Base-by-base conservation (phyloP, 2,888 invertebrate genomes). In the Orgyia antiqua region DNA sequence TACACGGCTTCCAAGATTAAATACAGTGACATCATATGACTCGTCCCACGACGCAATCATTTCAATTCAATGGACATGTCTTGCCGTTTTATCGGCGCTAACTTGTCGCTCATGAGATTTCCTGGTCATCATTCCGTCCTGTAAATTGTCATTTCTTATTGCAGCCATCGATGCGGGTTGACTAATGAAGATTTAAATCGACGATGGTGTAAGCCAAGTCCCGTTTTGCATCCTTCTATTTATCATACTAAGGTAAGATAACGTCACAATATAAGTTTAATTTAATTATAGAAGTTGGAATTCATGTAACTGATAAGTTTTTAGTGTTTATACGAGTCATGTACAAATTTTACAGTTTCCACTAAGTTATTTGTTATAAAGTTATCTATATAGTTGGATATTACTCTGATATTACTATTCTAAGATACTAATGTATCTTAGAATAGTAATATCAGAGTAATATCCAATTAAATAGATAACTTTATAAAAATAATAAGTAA, bases 131-230 rank as follows among this genome's bases (percentile, higher is more conserved):
- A 49, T 50, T 64, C 53, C 48, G 52, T 52, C 57, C 58, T 66
- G 55, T 68, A 66, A 70, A 65, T 59, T 64, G 58, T 61, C 49
- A 59, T 69, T 67, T 73, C 68, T 78, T 75, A 67, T 88, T 88
- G 39, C 87, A 94, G 94, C 76, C 92, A 94, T 75, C 90, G 95
- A 49, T 94, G 94, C 86, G 94, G 94, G 29, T 77, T 95, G 68
- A 93, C 93, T 59, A 94, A 93, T 68, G 92, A 93, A 79, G 95
- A 96, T 83, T 83, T 96, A 69, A 96, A 96, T 82, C 89, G 95
- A 51, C 89, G 93, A 34, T 96, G 95, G 95, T 90, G 90, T 64
- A 89, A 89, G 60, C 95, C 95, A 21, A 91, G 90, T 73, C 89
- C 90, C 45, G 79, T 84, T 54, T 77, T 92, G 45, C 93, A 95